Evolutionary conservation across 2,888 invertebrate genomes (phyloP), one percentile per base, ranked within the genome.

Genomic region (Steinernema scapterisci): DNA sequence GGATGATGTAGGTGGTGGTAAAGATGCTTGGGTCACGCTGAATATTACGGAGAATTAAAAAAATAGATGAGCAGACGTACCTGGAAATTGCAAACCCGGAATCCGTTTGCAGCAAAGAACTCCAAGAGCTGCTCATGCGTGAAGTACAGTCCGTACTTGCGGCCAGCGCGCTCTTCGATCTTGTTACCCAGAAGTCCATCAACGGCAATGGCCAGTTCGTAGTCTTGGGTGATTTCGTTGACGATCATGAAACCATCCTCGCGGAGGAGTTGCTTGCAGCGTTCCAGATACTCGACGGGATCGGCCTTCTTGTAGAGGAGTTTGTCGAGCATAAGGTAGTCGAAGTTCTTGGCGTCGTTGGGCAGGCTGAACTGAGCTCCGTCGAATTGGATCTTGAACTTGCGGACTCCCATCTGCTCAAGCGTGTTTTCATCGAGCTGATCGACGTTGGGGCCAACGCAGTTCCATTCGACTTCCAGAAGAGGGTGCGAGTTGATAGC

Each of bases 211-310:
- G 84, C 83, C 31, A 84, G 74, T 75, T 86, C 86, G 56, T 79
- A 85, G 79, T 89, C 87, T 25, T 82, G 75, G 0, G 89, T 89
- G 25, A 87, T 82, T 83, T 89, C 90, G 72, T 87, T 83, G 6
- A 90, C 82, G 73, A 90, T 81, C 27, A 88, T 74, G 81, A 90
- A 89, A 5, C 89, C 89, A 74, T 88, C 87, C 6, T 88, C 88
- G n/a, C 86, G 80, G 31, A 87, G 76, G 45, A 87, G 72, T 70
- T 83, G 54, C 70, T 79, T 80, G 76, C 83, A 77, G 1, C 81
- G 77, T 54, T 84, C 71, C 56, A 87, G 79, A 75, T 81, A 88
- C 21, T 78, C 80, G 1, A 72, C 79, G 7, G 85, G 84, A 70
- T 87, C 78, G n/a, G 79, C 73, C 77, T 87, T 86, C 38, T 80